Evolutionary conservation across 2,113 vertebrate species (phyloP).

Genomic region (Platysternon megacephalum): DNA sequence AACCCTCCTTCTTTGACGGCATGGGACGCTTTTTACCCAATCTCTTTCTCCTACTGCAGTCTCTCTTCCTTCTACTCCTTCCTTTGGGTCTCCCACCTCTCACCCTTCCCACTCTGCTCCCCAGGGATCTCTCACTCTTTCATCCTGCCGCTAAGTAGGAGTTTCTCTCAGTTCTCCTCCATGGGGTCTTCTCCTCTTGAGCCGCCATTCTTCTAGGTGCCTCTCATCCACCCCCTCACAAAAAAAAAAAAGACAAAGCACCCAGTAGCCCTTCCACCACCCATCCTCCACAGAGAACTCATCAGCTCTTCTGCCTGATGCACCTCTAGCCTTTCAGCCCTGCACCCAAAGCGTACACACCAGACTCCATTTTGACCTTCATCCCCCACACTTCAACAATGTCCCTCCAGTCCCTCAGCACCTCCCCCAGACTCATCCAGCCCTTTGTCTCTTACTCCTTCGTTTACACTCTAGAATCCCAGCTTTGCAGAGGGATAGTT

Average conservation of each 20-base stretch:
- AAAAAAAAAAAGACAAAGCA: not conserved
- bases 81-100: not conserved
- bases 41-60: not conserved
- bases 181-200: not conserved
- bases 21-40: not conserved
- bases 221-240: not conserved
- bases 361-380: not conserved
- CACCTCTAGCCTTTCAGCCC: not conserved
- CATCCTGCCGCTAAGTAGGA: not conserved
- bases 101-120: not conserved
- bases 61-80: not conserved
- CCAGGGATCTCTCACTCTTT: not conserved
- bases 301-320: not conserved
- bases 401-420: not conserved
- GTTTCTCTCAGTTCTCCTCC: not conserved
- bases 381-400: not conserved
- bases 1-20: not conserved
- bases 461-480: not conserved
- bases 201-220: not conserved
- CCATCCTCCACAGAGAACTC: not conserved
- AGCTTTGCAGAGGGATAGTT: not conserved
- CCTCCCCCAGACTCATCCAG: not conserved
- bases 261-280: accelerated
- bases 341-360: not conserved
- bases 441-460: not conserved